phyloP scores from a whole-genome alignment of 2,888 invertebrate species.

The Drosophila melanocephala region DNA sequence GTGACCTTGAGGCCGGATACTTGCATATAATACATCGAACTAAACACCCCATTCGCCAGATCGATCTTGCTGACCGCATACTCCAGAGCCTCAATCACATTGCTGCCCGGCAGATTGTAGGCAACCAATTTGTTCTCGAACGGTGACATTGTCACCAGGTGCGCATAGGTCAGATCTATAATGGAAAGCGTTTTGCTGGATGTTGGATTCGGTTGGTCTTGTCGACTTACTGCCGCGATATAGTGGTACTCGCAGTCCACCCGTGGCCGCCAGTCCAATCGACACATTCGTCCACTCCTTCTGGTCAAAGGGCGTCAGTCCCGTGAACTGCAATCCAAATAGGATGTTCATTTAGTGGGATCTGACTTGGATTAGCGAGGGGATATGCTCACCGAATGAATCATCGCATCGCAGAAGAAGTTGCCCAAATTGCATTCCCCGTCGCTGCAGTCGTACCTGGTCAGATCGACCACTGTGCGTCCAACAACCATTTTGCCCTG shows the following conservation, averaged over 20 bases:
- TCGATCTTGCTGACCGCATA: slow-evolving; percentile 85
- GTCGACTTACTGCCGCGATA: slow-evolving; percentile 87
- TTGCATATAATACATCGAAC: slow-evolving; percentile 85
- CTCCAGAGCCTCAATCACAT: slow-evolving; percentile 88
- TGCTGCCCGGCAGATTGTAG: slow-evolving; percentile 89
- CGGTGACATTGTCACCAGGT: slow-evolving; percentile 89
- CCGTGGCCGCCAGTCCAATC: slow-evolving; percentile 89
- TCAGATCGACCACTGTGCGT: slow-evolving; percentile 87
- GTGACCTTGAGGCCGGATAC: slow-evolving; percentile 86
- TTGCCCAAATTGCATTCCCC: slow-evolving; percentile 91
- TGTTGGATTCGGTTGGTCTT: not conserved
- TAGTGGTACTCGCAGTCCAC: slow-evolving; percentile 90
- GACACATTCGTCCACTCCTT: slow-evolving; percentile 89
- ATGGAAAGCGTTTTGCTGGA: not conserved
- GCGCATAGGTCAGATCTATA: slow-evolving; percentile 90
- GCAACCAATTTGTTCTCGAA: slow-evolving; percentile 92
- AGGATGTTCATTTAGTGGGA: not conserved
- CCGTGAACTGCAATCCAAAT: slow-evolving; percentile 61
- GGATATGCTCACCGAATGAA: slow-evolving; percentile 87
- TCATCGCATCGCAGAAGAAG: slow-evolving; percentile 90
- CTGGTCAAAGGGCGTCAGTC: slow-evolving; percentile 79
- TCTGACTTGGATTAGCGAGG: not conserved
- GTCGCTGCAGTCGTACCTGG: slow-evolving; percentile 86
- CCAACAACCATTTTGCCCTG: slow-evolving; percentile 88
- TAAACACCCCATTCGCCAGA: slow-evolving; percentile 51